Evolutionary conservation across 2,888 invertebrate genomes (phyloP), one percentile per base, ranked within the genome.

Genomic region (Cremastobaeus sp.): DNA sequence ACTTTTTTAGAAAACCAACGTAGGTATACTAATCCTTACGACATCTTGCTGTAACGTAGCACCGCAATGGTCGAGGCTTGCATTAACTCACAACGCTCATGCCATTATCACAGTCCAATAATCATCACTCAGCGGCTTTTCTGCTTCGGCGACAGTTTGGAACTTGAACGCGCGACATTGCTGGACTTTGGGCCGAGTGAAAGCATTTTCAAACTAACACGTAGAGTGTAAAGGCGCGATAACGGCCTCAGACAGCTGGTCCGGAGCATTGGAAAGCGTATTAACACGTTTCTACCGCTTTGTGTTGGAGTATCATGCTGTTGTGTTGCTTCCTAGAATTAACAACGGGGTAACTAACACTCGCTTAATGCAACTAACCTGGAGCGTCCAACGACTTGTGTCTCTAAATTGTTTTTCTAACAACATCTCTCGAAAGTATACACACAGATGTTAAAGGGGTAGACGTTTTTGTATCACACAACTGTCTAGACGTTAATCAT

Each of bases 361-460:
- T 43, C n/a, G 50, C 45, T 55, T 66, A 45, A 14, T 62, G 60
- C 32, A 30, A 28, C 34, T 37, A 57, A 62, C 41, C 43, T 35
- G 11, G 9, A 64, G 60, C 47, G 18, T 34, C 39, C 39, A 62
- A 69, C 9, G 20, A 62, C 28, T 52, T 28, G 76, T 52, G 66
- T 82, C 37, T 43, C 80, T 83, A 86, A 87, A 87, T 87, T 87
- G 87, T 87, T 87, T 87, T 87, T 87, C 87, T 87, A 87, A 87
- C 86, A 87, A 84, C 50, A 39, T 48, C 82, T 57, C 28, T 69
- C 55, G 47, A 25, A 45, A 5, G 21, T 54, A 47, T 48, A 25
- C 45, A 30, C 41, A 2, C 18, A 21, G 48, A 8, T 21, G 8
- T 17, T 35, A 30, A 28, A 15, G 25, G 4, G 3, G 8, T 4